Evolutionary conservation across 2,113 vertebrate species (phyloP), one percentile per base, ranked within the genome.

Genomic region (Cervus canadensis): DNA sequence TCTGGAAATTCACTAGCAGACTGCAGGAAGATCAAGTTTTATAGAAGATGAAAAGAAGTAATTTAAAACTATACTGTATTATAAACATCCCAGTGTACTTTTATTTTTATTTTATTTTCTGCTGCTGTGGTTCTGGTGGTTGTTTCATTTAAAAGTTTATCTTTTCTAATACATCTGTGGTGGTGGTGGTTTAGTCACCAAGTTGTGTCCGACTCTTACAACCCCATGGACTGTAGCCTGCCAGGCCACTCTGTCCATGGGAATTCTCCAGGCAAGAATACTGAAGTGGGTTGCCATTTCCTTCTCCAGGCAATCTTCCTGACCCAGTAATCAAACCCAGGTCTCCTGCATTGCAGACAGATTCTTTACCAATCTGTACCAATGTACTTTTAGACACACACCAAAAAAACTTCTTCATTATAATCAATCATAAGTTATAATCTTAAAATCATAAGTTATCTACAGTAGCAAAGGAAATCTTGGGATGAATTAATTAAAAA

Each of bases 1-100:
- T 96, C n/a, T 92, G 82, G 98, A 98, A 98, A 94, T 57, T 86
- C 56, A 79, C 28, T n/a, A 85, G 85, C 21, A 92, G 79, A 97
- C 60, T 50, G n/a, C 64, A 96, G 83, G 28, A 98, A 79, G 25
- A 88, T 74, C 54, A 83, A 50, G n/a, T 97, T 76, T 89, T 87
- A 59, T 2, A 84, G 86, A 62, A 90, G 17, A 36, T 52, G 25
- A n/a, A 94, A 97, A 93, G 59, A 76, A 33, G 11, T 14, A 81
- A 86, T 79, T 50, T 40, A 89, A 90, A 90, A 97, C 56, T 89
- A 19, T 11, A 28, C 1, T 79, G 36, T 86, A 54, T 98, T 93
- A 74, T 54, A 21, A 95, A 88, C 67, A 95, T 50, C 43, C 15
- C n/a, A 83, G 56, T 50, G 62, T 74, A 83, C 57, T 96, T 94